Evolutionary conservation across 2,797 vertebrate species (phyloP).

Genomic region (Valencia hispanica): DNA sequence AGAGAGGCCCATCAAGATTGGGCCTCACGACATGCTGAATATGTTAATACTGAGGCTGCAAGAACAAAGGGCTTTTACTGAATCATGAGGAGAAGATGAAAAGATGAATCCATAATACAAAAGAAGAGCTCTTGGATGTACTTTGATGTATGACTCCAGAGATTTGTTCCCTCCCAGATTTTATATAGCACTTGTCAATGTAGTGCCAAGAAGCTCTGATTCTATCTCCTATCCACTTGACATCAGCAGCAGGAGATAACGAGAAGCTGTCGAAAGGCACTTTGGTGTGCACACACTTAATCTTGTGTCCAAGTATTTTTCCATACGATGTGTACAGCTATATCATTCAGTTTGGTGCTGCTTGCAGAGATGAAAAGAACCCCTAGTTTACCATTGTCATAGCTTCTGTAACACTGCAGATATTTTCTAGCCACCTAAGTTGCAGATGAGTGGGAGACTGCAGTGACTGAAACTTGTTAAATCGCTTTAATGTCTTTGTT

Average conservation of each 20-base stretch:
- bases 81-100: constrained; percentile 22
- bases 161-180: constrained; percentile 22
- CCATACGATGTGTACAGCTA: background rate
- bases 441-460: constrained; percentile 64
- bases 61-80: constrained; percentile 32
- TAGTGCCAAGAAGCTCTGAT: constrained; percentile 21
- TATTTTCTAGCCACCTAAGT: constrained; percentile 53
- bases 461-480: constrained; percentile 61
- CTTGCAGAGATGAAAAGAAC: constrained; percentile 33
- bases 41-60: constrained; percentile 14
- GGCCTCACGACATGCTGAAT: constrained; percentile 20
- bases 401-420: constrained; percentile 34
- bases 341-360: constrained; percentile 31
- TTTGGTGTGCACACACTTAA: background rate
- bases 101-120: constrained; percentile 45
- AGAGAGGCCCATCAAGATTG: constrained; percentile 39
- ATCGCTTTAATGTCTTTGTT: constrained; percentile 51
- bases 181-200: constrained; percentile 38
- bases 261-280: constrained; percentile 14
- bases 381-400: constrained; percentile 32
- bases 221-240: constrained; percentile 23
- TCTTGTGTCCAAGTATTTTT: constrained; percentile 16
- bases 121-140: constrained; percentile 21
- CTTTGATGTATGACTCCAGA: constrained; percentile 46
- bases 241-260: constrained; percentile 4